These are phyloP conservation scores for Erythrocercus mccallii DNA, from an alignment of 2,113 vertebrate genomes.

Conservation along the genomic window DNA sequence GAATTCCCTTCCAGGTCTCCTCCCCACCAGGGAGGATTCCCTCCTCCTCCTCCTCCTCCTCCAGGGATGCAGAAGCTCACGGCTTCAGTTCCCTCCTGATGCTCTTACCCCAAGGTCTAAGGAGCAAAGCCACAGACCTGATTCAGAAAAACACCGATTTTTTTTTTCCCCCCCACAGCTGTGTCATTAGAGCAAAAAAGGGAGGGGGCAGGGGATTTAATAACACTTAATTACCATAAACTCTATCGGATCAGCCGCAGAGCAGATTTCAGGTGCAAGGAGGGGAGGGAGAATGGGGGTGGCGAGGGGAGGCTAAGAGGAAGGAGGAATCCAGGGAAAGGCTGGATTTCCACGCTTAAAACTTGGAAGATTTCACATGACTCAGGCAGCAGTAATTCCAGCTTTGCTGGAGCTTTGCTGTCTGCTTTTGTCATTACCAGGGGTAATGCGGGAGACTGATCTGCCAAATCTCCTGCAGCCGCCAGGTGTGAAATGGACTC, in stretches of 20 bases:
- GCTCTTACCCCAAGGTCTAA: background rate
- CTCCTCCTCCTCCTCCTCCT: background rate
- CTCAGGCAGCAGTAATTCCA: conserved; percentile 64
- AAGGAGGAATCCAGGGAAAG: conserved; percentile 44
- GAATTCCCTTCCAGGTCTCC: background rate
- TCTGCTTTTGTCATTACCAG: conserved; percentile 80
- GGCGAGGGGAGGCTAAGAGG: background rate
- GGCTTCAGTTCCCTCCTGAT: background rate
- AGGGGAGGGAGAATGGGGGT: background rate
- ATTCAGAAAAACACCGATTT: background rate
- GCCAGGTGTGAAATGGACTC: conserved; percentile 61
- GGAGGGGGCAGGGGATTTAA: background rate
- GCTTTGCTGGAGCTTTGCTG: conserved; percentile 69
- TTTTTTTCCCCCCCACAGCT: background rate
- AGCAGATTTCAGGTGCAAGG: conserved; percentile 46
- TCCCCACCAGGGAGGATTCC: background rate
- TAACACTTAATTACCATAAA: conserved; percentile 54
- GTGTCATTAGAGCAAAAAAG: conserved; percentile 26
- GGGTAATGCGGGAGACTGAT: conserved; percentile 60
- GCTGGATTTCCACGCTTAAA: conserved; percentile 52
- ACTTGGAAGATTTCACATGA: conserved; percentile 49
- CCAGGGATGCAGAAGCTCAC: background rate
- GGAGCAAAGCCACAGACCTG: background rate
- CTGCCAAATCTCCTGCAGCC: conserved; percentile 52
- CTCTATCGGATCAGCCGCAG: conserved; percentile 25